Conservation (phyloP, 2,797 vertebrate genomes). For the Xyrichtys novacula region DNA sequence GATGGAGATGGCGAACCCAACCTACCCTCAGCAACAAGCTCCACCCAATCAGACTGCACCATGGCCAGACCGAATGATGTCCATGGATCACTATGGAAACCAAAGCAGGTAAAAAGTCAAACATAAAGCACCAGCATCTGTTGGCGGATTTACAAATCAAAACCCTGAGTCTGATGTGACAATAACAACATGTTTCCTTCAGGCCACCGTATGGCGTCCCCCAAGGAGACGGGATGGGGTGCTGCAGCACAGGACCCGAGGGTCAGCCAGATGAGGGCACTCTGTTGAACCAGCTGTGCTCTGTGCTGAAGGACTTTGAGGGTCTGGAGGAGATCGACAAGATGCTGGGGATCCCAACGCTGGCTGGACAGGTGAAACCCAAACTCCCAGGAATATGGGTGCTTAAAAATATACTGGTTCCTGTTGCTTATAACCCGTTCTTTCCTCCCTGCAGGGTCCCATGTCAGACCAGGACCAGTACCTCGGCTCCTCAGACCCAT, state of each 20-base stretch:
- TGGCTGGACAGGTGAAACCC: constrained; percentile 92
- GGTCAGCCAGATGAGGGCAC: constrained; percentile 92
- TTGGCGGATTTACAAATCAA: neutral
- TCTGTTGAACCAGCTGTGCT: constrained; percentile 95
- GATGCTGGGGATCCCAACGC: constrained; percentile 94
- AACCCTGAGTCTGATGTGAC: neutral
- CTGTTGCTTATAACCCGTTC: neutral
- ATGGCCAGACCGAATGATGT: constrained; percentile 94
- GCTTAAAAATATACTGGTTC: no score
- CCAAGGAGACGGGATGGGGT: constrained; percentile 90
- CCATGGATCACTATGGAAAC: constrained; percentile 92
- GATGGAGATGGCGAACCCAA: constrained; percentile 89
- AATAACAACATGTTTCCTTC: neutral
- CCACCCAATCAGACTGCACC: constrained; percentile 97
- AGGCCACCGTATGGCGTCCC: constrained; percentile 89
- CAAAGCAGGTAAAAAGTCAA: constrained; percentile 88
- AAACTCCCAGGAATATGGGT: neutral
- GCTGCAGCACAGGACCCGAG: constrained; percentile 86
- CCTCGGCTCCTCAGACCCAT: constrained; percentile 85
- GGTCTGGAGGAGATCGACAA: constrained; percentile 97
- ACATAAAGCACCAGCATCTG: neutral
- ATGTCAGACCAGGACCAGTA: constrained; percentile 91
- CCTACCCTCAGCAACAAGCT: constrained; percentile 92
- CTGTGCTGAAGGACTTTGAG: constrained; percentile 94
- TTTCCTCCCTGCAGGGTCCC: constrained; percentile 80